Evolutionary conservation across 2,797 vertebrate species (phyloP).

Genomic region (Vireo griseus): DNA sequence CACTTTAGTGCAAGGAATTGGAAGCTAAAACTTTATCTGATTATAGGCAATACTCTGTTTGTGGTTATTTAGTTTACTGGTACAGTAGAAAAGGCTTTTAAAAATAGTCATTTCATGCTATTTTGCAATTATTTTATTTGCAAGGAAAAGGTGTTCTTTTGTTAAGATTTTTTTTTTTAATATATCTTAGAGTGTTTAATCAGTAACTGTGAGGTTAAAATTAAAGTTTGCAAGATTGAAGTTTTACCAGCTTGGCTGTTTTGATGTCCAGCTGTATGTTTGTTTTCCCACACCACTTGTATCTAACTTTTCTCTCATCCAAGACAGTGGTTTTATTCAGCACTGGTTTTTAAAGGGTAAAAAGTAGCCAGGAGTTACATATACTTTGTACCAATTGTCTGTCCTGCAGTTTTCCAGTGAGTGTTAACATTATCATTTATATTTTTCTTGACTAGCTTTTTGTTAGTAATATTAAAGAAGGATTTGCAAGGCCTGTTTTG

Average conservation of each 20-base stretch:
- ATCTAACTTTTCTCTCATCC: neutral
- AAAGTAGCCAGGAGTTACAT: neutral
- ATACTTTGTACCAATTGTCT: neutral
- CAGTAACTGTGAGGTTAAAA: slow-evolving; percentile 6
- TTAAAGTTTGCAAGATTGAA: slow-evolving; percentile 16
- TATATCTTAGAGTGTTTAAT: neutral
- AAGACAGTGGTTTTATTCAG: neutral
- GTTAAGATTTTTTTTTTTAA: neutral
- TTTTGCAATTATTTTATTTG: neutral
- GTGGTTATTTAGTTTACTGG: neutral
- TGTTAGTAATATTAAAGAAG: neutral
- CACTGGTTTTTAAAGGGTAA: fast-evolving
- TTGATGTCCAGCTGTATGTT: neutral
- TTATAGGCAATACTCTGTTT: neutral
- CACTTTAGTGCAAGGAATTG: neutral
- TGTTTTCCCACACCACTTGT: neutral
- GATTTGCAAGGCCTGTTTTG: neutral
- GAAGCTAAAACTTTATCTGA: neutral
- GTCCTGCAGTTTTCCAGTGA: neutral
- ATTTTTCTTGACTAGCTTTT: neutral
- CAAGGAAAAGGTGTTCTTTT: neutral
- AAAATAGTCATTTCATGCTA: neutral
- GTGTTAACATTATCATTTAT: fast-evolving
- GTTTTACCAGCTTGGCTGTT: slow-evolving; percentile 8
- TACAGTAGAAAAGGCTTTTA: neutral